Base-by-base conservation (phyloP, 2,888 invertebrate species). In the Ophioninae sp. region DNA sequence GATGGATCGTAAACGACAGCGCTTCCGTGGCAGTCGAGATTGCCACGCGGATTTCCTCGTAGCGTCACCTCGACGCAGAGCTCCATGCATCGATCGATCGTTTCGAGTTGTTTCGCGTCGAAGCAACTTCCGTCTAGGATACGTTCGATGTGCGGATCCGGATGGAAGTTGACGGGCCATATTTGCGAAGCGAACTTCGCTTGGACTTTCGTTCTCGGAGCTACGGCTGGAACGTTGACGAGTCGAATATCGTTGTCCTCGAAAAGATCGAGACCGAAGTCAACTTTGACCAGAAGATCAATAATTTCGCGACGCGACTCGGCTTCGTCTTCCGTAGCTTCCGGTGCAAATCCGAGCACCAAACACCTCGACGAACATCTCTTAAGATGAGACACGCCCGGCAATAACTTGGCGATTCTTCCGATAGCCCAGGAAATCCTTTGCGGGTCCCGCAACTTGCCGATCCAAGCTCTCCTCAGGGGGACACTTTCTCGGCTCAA, bases 91-190 rank as follows among this genome's bases (percentile, higher is more conserved):
- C 90, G 89, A 68, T 93, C 93, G 87, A 97, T 96, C 7, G 91
- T 90, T 3, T 90, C 83, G 0, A 95, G 88, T 85, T 97, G 95
- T 0, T 91, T 86, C 0, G 86, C 81, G 0, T 90, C 91, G 88
- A 98, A 97, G 82, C 95, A 94, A 0, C 89, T 87, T 20, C 95
- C 95, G 13, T 94, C 94, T 2, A 95, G 91, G 13, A 97, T 89
- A 68, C 94, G 94, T 90, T 98, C 97, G n/a, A 96, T 89, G 84
- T 95, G 95, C 83, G 95, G 95, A 89, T 97, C 95, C 0, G 96
- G 96, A 93, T 98, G 97, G 90, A 97, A 98, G 90, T 97, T 97
- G 76, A 96, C 95, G 0, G 98, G 96, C 98, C 98, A 98, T 64
- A 94, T 91, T 75, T 93, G 93, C 17, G 94, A 94, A 6, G 95